Conservation (phyloP, 2,113 vertebrate species). For the Hypomesus transpacificus region DNA sequence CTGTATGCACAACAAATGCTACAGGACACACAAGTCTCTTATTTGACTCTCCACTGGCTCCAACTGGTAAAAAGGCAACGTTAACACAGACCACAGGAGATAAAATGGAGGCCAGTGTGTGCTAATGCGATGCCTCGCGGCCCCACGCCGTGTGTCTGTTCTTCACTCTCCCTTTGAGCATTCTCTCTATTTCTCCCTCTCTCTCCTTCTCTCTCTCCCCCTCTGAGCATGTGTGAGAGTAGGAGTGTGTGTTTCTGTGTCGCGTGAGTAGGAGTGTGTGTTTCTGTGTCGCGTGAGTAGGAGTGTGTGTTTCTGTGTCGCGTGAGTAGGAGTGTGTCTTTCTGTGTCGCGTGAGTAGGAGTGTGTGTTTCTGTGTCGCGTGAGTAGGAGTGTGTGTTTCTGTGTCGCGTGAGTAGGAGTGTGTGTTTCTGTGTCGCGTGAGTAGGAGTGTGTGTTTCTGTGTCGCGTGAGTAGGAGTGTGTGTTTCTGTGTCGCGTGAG, state of each 20-base stretch:
- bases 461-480: slow-evolving; percentile 15
- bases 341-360: too few species aligned
- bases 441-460: background rate
- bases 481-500: slow-evolving; percentile 33
- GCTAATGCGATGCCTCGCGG: slow-evolving; percentile 65
- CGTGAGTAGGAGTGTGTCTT: background rate
- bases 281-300: background rate
- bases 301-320: background rate
- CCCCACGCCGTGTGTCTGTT: slow-evolving; percentile 58
- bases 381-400: slow-evolving; percentile 39
- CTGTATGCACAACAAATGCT: background rate
- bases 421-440: slow-evolving; percentile 39
- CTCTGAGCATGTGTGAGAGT: slow-evolving; percentile 51
- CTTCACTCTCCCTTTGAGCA: slow-evolving; percentile 40
- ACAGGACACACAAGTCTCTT: background rate
- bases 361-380: background rate
- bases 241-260: background rate
- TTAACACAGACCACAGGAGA: slow-evolving; percentile 73
- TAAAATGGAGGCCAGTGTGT: slow-evolving; percentile 69
- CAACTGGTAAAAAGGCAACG: slow-evolving; percentile 74
- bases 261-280: background rate
- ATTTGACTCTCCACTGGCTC: slow-evolving; percentile 47
- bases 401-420: slow-evolving; percentile 22
- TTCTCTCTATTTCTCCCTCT: slow-evolving; percentile 50
- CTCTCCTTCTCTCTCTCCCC: slow-evolving; percentile 56